Base-by-base conservation (phyloP, 2,888 invertebrate species). In the Drosophila picticornis region DNA sequence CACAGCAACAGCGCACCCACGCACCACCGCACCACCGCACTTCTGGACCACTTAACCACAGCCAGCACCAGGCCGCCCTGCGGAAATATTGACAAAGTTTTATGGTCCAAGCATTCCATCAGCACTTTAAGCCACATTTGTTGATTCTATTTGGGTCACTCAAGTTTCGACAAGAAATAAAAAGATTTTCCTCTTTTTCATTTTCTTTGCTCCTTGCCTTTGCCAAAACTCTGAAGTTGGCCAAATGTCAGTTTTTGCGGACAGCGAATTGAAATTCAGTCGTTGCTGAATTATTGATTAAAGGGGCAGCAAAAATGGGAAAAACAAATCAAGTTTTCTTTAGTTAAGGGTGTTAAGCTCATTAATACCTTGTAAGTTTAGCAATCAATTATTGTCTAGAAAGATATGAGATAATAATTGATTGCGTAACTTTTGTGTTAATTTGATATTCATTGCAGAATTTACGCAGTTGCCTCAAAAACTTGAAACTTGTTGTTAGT, bases 261-360 rank as follows among this genome's bases (percentile, higher is more conserved):
- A 40, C 38, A 64, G 64, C 60, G 71, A 78, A 78, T 68, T 72
- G 79, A 64, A 73, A 69, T 63, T 52, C 70, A 79, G 75, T 70
- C 75, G 50, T 57, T 59, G 71, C 66, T 81, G 84, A 87, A 87
- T 89, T 88, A 87, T 89, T 89, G 85, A 89, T 85, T 87, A 67
- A 87, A 77, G 58, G 40, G 40, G 48, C 63, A 36, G 22, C 4
- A 46, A 16, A 46, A 25, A 46, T 46, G 25, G 4, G 16, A 50
- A 46, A 34, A 36, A 38, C 22, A 32, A 40, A 25, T 22, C 25
- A 55, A 31, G 31, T 40, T 38, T 13, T 10, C 25, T 32, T 6
- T 9, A 40, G 40, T 32, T 32, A 13, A 40, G 13, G 13, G 34
- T 36, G 29, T 16, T 36, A 11, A 31, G 31, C 40, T 40, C 19